These are phyloP conservation scores for Sebastes fasciatus DNA, from an alignment of 2,113 vertebrate species.

Conservation along the genomic window DNA sequence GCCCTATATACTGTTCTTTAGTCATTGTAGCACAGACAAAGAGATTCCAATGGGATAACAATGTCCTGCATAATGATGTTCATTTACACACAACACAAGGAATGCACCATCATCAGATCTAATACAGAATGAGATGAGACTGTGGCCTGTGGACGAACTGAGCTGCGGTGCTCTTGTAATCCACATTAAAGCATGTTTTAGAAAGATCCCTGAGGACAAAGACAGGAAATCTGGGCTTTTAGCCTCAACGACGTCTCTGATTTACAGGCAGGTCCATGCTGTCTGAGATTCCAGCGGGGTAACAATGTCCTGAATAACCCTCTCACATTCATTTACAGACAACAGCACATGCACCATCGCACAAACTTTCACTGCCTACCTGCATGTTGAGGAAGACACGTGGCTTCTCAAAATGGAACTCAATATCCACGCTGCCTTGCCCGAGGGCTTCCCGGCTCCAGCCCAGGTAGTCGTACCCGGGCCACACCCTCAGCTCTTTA, in stretches of 20 bases:
- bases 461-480: conserved; percentile 94
- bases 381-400: conserved; percentile 90
- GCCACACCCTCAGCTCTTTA: conserved; percentile 91
- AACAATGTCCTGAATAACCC: not conserved
- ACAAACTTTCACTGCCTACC: conserved; percentile 72
- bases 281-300: conserved; percentile 15
- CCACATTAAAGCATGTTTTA: conserved; percentile 18
- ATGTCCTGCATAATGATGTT: conserved; percentile 1
- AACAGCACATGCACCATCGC: not conserved
- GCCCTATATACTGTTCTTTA: not conserved
- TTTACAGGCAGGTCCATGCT: conserved; percentile 36
- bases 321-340: not conserved
- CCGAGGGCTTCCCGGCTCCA: conserved; percentile 88
- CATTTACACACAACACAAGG: conserved; percentile 3
- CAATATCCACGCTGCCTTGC: conserved; percentile 87
- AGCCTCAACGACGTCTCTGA: conserved; percentile 36
- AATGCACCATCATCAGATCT: not conserved
- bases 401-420: conserved; percentile 92
- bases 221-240: conserved; percentile 1
- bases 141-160: not conserved
- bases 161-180: conserved; percentile 7
- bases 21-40: not conserved
- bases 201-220: conserved; percentile 14
- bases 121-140: not conserved
- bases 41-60: not conserved